A percentile compares a stretch with the other conserved stretches of the same genome.
phyloP scores from a whole-genome alignment of 92 coral and sea anemone species.

The Phenganax subtilis region DNA sequence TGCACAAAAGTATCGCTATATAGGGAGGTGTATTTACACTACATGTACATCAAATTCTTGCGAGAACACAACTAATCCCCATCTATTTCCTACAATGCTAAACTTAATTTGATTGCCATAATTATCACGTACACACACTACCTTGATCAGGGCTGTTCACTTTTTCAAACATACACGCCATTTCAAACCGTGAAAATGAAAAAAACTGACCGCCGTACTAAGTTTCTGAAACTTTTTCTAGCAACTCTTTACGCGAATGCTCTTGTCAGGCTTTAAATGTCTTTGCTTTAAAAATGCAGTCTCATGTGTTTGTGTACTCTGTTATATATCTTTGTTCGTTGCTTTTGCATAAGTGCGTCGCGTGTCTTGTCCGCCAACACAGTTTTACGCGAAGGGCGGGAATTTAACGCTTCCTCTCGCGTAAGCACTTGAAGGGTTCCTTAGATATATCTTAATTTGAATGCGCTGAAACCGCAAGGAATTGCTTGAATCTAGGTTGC shows the following conservation, averaged over 20 bases:
- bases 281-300: too few species aligned
- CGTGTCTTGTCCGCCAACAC: constrained; percentile 3
- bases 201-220: background rate
- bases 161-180: constrained; percentile 14
- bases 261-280: too few species aligned
- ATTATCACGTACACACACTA: background rate
- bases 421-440: background rate
- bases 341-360: background rate
- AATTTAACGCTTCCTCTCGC: background rate
- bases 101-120: too few species aligned
- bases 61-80: too few species aligned
- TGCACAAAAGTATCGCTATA: too few species aligned
- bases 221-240: background rate
- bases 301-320: too few species aligned
- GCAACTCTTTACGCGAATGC: background rate
- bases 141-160: background rate
- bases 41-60: too few species aligned
- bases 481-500: too few species aligned
- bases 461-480: background rate
- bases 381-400: background rate
- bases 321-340: background rate
- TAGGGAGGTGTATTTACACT: too few species aligned
- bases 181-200: background rate
- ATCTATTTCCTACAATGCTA: too few species aligned
- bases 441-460: background rate